Percentiles rank a stretch among this genome's conserved stretches.
Conservation (phyloP, 2,888 invertebrate species). For the Idaea straminata region DNA sequence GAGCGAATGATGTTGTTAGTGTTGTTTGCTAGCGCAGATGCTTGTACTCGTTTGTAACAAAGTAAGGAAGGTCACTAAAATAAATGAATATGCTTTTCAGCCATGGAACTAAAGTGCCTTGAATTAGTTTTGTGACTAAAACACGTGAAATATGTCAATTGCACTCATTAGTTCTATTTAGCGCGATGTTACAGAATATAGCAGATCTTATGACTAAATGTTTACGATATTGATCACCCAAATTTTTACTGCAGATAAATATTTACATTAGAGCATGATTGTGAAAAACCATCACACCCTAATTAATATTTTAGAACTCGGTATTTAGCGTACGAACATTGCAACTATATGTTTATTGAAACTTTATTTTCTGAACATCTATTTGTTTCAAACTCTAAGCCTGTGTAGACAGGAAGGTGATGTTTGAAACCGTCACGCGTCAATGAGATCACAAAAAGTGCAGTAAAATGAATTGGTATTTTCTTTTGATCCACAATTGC, state of each 20-base stretch:
- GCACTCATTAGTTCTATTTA: background rate
- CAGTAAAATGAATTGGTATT: slow-evolving; percentile 34
- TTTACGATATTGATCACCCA: too few relatives aligned
- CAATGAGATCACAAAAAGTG: slow-evolving; percentile 12
- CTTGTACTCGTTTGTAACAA: background rate
- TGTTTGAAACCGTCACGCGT: background rate
- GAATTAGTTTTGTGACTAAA: background rate
- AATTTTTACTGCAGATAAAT: too few relatives aligned
- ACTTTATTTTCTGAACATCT: background rate
- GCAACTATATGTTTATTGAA: background rate
- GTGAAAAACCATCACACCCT: too few relatives aligned
- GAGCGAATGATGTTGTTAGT: slow-evolving; percentile 24
- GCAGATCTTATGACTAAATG: background rate
- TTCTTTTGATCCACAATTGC: slow-evolving; percentile 31
- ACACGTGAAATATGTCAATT: background rate
- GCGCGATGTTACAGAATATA: background rate
- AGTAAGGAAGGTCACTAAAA: background rate
- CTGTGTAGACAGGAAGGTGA: background rate
- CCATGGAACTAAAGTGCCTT: background rate
- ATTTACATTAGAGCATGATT: too few relatives aligned
- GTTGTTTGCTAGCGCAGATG: slow-evolving; percentile 13
- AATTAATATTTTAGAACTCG: background rate
- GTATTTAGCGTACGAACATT: background rate
- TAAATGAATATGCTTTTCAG: background rate
- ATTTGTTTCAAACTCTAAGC: background rate